Evolutionary conservation across 30 jellyfish, hydroid and myxozoan genomes (phyloP), one percentile per base, ranked within the genome.

Genomic region (Phacellophora camtschatica): DNA sequence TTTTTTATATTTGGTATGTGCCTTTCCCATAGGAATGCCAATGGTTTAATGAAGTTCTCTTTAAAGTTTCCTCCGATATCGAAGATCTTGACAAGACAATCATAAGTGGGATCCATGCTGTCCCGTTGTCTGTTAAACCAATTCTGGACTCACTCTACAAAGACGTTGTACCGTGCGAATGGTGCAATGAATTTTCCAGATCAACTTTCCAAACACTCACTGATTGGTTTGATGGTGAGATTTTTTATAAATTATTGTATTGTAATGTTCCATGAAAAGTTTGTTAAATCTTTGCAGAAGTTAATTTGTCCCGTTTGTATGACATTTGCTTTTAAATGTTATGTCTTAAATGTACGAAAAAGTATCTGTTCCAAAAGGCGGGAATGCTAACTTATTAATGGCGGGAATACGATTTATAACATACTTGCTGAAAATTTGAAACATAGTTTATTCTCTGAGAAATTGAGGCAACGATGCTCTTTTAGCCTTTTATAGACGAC

Each of bases 11-110:
- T n/a, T n/a, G n/a, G n/a, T n/a, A n/a, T n/a, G n/a, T n/a, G n/a
- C n/a, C n/a, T n/a, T n/a, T n/a, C n/a, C n/a, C n/a, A n/a, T 71
- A 80, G 91, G 91, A 80, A 54, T 80, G 84, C 54, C 67, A 80
- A 61, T 23, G 80, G 65, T 59, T 80, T 53, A 80, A 80, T 45
- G 18, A 36, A 10, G 48, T 56, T 10, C 57, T 80, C n/a, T 80
- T 31, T 78, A 49, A 53, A 27, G 27, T 65, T 25, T 80, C 91
- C 5, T 64, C 84, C 29, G 22, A 76, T 18, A 63, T 80, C 54
- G 43, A 80, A 65, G 84, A 80, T 1, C 83, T 80, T 12, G 84
- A 63, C 31, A 33, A 49, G 27, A 33, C 36, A 13, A 58, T 80
- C 13, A 27, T 80, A 0, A 64, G 91, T 80, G 91, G 91, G 9